Base-by-base conservation (phyloP, 2,113 vertebrate genomes). In the Ammodytes dubius region DNA sequence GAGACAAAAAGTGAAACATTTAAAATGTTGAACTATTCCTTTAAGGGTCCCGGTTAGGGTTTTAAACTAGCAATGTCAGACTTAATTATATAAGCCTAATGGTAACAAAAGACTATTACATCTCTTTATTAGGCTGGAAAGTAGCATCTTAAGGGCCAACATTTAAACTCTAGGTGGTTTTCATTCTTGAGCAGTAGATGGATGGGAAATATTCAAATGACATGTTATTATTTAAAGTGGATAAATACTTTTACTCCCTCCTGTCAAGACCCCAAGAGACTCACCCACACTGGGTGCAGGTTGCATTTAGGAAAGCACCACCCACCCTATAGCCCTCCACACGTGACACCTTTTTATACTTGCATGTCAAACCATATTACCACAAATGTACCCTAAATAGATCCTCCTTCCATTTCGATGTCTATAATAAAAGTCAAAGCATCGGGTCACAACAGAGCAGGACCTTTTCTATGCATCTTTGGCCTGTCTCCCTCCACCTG, bases 281-380 rank as follows among this genome's bases (percentile, higher is more conserved):
- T 37, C 60, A 50, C 63, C 53, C 64, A 11, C 43, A 63, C 63
- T 56, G 52, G 74, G 40, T 37, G 73, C 79, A 7, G 53, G 61
- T 83, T 78, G 85, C 83, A 78, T 91, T 88, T 87, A 70, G 10
- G 82, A 82, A 47, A 58, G 50, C 65, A 37, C 74, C 79, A 74
- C 81, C 69, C 81, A 65, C 68, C 50, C 74, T 7, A 42, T 19
- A 1, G 37, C 11, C 59, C 50, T 77, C 79, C 74, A 42, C 64
- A 35, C 54, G 3, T 15, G 58, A 27, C 27, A 27, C 46, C 56
- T 53, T 74, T 46, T 43, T 82, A 67, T 69, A 75, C 53, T 49
- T 46, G 79, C 82, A n/a, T 58, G 82, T 90, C 52, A 49, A 46
- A 81, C 46, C 14, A 67, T 72, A 78, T 88, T 4, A 77, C 27